Evolutionary conservation across 2,797 vertebrate species (phyloP).

Genomic region (Oreochromis mossambicus): DNA sequence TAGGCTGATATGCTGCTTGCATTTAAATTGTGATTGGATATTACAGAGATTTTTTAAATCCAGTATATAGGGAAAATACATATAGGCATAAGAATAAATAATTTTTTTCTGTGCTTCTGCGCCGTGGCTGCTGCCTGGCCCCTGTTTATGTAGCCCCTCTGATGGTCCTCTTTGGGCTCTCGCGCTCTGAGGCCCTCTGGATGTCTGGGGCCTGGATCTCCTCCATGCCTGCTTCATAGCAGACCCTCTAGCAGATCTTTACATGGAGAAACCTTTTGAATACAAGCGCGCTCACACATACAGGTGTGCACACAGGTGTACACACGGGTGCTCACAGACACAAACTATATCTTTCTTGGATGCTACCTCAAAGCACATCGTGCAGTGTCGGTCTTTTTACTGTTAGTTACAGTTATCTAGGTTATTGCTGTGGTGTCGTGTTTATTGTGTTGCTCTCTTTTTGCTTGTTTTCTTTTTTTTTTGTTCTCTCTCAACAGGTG

Average conservation of each 20-base stretch:
- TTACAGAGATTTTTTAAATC: conserved; percentile 28
- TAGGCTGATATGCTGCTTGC: background rate
- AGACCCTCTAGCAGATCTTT: background rate
- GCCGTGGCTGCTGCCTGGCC: background rate
- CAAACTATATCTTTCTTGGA: background rate
- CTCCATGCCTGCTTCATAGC: background rate
- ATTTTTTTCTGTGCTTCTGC: background rate
- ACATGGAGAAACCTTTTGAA: background rate
- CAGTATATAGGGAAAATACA: background rate
- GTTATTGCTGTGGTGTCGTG: background rate
- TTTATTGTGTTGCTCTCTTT: background rate
- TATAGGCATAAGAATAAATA: background rate
- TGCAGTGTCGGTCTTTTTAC: background rate
- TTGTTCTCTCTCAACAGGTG: background rate
- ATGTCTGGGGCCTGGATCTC: background rate
- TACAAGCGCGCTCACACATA: background rate
- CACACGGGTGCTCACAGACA: background rate
- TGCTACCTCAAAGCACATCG: background rate
- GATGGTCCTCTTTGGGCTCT: background rate
- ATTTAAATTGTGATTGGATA: conserved; percentile 1
- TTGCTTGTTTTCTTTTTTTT: background rate
- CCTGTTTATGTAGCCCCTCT: background rate
- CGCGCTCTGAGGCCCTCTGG: background rate
- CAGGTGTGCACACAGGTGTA: background rate
- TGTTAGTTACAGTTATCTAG: background rate